A percentile compares a stretch with the other conserved stretches of the same genome.
Conservation (phyloP, 1,140 invertebrate genomes). For the Brachystomella parvula region DNA sequence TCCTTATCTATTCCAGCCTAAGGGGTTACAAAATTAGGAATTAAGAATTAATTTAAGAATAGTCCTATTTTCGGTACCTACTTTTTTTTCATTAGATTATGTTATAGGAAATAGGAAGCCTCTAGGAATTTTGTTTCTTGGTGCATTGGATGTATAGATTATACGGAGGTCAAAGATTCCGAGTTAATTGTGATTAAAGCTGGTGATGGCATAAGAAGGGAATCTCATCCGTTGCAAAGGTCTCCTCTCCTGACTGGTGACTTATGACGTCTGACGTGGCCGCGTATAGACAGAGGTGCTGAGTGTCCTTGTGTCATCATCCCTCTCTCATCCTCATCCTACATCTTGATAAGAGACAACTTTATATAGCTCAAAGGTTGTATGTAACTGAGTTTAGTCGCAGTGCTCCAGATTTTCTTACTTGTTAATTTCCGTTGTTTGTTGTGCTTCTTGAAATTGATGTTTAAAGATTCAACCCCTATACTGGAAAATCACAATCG, state of each 20-base stretch:
- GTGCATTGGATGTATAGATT: not conserved
- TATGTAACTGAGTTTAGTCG: not conserved
- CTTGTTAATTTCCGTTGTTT: no score
- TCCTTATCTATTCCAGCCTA: no score
- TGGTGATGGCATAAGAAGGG: not conserved
- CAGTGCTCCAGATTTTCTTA: constrained; percentile 1
- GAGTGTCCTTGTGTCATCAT: not conserved
- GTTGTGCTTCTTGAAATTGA: no score
- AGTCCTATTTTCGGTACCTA: no score
- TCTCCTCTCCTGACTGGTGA: no score
- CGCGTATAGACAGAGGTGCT: not conserved
- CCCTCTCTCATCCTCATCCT: not conserved
- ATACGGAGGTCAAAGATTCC: constrained; percentile 4
- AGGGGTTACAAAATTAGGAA: no score
- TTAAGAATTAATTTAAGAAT: no score
- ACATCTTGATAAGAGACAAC: not conserved
- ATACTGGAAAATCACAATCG: no score
- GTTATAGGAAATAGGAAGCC: no score
- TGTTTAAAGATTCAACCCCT: no score
- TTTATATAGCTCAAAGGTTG: not conserved
- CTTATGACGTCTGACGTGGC: not conserved
- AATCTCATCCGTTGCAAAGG: no score
- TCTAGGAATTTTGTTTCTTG: not conserved
- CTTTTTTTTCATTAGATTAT: no score
- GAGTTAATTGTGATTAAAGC: not conserved